Evolutionary conservation across 2,113 vertebrate species (phyloP).

Genomic region (Sceloporus tristichus): DNA sequence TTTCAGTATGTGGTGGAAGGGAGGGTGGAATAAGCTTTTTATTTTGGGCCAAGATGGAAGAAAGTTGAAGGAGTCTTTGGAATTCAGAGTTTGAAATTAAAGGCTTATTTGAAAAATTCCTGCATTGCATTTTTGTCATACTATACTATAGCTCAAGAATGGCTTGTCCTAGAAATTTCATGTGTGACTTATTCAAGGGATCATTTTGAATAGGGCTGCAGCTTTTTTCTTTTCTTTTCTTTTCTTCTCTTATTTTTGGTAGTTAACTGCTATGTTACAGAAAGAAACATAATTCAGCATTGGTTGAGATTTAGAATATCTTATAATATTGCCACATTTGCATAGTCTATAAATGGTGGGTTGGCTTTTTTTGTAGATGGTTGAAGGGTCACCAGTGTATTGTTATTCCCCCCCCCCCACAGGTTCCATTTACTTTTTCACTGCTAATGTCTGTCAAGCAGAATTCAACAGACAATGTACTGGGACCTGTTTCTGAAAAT

Average conservation of each 20-base stretch:
- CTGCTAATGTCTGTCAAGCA: not conserved
- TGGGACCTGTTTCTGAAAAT: not conserved
- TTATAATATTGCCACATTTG: constrained; percentile 57
- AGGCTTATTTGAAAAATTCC: constrained; percentile 53
- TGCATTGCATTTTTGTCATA: constrained; percentile 41
- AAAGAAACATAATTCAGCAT: constrained; percentile 33
- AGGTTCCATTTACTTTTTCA: not conserved
- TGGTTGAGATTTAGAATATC: constrained; percentile 51
- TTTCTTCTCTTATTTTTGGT: constrained; percentile 28
- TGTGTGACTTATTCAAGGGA: constrained; percentile 60
- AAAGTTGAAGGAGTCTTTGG: constrained; percentile 51
- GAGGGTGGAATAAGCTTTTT: constrained; percentile 9
- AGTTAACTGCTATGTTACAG: constrained; percentile 45
- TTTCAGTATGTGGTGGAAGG: constrained; percentile 19
- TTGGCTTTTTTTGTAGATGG: constrained; percentile 22
- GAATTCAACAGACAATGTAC: constrained; percentile 4
- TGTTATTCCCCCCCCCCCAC: too few relatives aligned
- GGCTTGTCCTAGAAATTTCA: constrained; percentile 69
- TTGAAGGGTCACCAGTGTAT: constrained; percentile 22
- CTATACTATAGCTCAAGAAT: constrained; percentile 47
- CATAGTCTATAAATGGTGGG: constrained; percentile 27
- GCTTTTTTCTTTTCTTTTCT: not conserved
- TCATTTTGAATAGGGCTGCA: constrained; percentile 19
- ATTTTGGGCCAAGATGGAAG: constrained; percentile 33
- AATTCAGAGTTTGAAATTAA: constrained; percentile 33